A percentile compares a stretch with the other conserved stretches of the same genome.
phyloP scores from a whole-genome alignment of 2,113 vertebrate genomes.

The Numenius arquata region DNA sequence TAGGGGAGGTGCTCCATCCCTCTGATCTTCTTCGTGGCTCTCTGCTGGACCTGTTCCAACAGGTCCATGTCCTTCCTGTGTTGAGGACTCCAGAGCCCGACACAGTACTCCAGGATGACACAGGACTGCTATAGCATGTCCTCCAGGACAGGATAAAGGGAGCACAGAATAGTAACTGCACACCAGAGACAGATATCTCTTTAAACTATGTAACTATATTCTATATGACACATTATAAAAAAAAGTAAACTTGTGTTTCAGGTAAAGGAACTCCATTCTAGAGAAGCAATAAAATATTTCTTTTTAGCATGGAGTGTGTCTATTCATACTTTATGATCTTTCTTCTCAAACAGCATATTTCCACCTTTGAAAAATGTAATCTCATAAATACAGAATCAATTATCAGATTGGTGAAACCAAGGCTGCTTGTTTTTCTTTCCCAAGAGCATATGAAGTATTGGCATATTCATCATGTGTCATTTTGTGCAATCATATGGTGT shows the following conservation, averaged over 20 bases:
- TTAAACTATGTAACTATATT: background rate
- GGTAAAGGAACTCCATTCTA: background rate
- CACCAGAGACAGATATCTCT: background rate
- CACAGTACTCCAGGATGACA: too few species aligned
- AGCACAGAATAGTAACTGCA: background rate
- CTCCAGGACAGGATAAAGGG: background rate
- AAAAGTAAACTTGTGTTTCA: background rate
- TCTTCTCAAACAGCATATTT: background rate
- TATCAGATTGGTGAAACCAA: background rate
- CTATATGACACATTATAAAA: background rate
- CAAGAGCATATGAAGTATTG: background rate
- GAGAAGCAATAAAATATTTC: background rate
- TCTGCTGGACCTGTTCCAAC: too few species aligned
- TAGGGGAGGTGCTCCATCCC: too few species aligned
- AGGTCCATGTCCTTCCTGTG: too few species aligned
- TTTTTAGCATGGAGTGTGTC: background rate
- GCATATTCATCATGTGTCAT: background rate
- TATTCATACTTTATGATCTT: background rate
- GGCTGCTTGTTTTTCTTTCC: background rate
- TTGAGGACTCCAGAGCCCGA: too few species aligned
- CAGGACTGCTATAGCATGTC: background rate
- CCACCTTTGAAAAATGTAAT: background rate
- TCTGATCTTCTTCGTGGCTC: too few species aligned
- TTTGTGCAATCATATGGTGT: background rate
- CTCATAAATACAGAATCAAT: background rate